phyloP scores from a whole-genome alignment of 1,140 invertebrate species.

The Lamellibrachia luymesi region DNA sequence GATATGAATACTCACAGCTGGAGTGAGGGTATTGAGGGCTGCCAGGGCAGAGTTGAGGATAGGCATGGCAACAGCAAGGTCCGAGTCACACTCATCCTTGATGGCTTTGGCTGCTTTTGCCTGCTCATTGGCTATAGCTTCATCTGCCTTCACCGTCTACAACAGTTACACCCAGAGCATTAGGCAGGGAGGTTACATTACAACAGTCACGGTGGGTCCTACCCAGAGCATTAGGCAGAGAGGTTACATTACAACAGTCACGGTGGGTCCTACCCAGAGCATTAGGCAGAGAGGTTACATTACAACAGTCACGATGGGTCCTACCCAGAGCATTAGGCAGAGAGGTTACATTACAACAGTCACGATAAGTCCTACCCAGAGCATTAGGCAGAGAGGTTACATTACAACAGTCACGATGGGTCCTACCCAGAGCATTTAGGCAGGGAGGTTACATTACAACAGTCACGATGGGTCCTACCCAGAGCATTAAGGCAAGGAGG shows the following conservation, averaged over 20 bases:
- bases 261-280: not conserved
- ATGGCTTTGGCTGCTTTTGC: slow-evolving; percentile 54
- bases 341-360: too few relatives aligned
- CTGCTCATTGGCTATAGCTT: slow-evolving; percentile 57
- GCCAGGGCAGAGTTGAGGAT: slow-evolving; percentile 54
- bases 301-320: not conserved
- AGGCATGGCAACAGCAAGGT: slow-evolving; percentile 55
- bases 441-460: too few relatives aligned
- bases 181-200: not conserved
- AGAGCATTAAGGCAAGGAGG: too few relatives aligned
- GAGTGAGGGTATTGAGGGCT: slow-evolving; percentile 56
- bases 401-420: too few relatives aligned
- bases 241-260: not conserved
- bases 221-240: not conserved
- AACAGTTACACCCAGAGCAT: slow-evolving; percentile 4
- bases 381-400: too few relatives aligned
- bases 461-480: too few relatives aligned
- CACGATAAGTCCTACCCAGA: too few relatives aligned
- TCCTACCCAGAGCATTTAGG: too few relatives aligned
- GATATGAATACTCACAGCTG: slow-evolving; percentile 14
- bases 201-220: not conserved
- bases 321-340: too few relatives aligned
- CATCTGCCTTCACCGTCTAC: slow-evolving; percentile 57
- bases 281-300: not conserved
- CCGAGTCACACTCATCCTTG: slow-evolving; percentile 58